Percentiles rank a stretch among this genome's conserved stretches.
phyloP scores from a whole-genome alignment of 2,797 vertebrate genomes.

The Allobates femoralis region DNA sequence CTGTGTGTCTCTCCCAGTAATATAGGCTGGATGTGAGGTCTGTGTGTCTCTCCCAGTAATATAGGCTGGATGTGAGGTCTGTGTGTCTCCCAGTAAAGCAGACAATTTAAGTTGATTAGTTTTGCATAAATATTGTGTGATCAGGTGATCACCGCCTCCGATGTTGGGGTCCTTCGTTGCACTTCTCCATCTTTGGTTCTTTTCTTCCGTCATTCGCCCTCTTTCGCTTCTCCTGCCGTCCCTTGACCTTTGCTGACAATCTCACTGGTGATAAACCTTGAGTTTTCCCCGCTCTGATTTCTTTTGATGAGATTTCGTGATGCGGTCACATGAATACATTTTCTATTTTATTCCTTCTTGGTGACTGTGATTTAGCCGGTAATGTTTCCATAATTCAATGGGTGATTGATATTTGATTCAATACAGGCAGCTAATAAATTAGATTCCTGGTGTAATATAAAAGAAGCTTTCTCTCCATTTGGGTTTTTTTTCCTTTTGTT shows the following conservation, averaged over 20 bases:
- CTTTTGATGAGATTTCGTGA: conserved; percentile 56
- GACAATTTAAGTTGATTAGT: too few species aligned
- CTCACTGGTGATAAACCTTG: conserved; percentile 27
- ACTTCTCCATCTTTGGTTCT: neutral
- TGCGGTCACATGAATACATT: conserved; percentile 60
- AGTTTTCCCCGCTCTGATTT: conserved; percentile 56
- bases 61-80: too few species aligned
- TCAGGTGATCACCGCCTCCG: too few species aligned
- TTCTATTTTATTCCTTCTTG: conserved; percentile 62
- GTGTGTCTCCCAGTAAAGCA: too few species aligned
- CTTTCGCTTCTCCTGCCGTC: neutral
- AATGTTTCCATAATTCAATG: conserved; percentile 48
- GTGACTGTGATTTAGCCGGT: conserved; percentile 65
- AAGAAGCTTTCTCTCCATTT: neutral
- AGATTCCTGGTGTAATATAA: conserved; percentile 42
- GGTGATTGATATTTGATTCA: conserved; percentile 44
- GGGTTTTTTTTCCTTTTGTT: neutral
- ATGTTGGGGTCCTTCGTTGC: neutral
- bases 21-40: too few species aligned
- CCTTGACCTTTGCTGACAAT: conserved; percentile 36
- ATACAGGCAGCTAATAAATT: conserved; percentile 51
- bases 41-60: too few species aligned
- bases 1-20: too few species aligned
- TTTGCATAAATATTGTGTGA: too few species aligned
- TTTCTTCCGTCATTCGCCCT: neutral